A percentile compares a stretch with the other conserved stretches of the same genome.
Conservation (phyloP, 2,797 vertebrate genomes). For the Anguilla anguilla region DNA sequence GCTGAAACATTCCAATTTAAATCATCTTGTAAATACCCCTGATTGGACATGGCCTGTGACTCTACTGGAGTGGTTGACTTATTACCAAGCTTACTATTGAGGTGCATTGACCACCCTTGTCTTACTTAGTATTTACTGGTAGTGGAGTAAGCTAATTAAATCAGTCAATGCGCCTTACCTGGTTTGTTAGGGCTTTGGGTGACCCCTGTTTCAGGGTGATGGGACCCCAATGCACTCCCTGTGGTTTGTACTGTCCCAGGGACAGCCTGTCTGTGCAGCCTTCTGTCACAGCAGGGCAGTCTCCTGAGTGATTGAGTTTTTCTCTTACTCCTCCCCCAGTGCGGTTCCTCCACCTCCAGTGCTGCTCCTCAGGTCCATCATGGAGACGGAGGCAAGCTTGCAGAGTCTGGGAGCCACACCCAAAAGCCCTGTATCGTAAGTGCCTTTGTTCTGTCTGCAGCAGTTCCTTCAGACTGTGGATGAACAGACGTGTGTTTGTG, state of each 20-base stretch:
- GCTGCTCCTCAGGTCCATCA: conserved; percentile 92
- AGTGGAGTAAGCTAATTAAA: not conserved
- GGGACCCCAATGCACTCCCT: not conserved
- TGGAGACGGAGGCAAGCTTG: conserved; percentile 91
- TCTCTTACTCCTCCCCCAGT: conserved; percentile 45
- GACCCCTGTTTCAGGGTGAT: not conserved
- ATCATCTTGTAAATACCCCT: not conserved
- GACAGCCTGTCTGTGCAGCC: conserved; percentile 27
- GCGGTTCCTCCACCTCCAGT: conserved; percentile 77
- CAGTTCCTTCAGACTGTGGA: not conserved
- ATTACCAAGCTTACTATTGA: not conserved
- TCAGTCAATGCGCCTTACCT: not conserved
- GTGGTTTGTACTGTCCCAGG: not conserved
- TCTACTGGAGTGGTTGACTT: not conserved
- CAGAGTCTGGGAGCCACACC: conserved; percentile 79
- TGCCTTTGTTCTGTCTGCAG: not conserved
- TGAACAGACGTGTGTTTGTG: not conserved
- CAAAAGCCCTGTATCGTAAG: conserved; percentile 76
- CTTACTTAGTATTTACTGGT: not conserved
- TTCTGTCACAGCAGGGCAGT: conserved; percentile 16
- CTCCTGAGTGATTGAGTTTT: conserved; percentile 27
- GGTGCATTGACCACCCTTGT: not conserved
- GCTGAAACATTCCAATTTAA: not conserved
- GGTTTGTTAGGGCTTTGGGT: not conserved
- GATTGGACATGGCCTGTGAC: no score